Evolutionary conservation across 2,797 vertebrate genomes (phyloP), one percentile per base, ranked within the genome.

Genomic region (Eulemur albifrons): DNA sequence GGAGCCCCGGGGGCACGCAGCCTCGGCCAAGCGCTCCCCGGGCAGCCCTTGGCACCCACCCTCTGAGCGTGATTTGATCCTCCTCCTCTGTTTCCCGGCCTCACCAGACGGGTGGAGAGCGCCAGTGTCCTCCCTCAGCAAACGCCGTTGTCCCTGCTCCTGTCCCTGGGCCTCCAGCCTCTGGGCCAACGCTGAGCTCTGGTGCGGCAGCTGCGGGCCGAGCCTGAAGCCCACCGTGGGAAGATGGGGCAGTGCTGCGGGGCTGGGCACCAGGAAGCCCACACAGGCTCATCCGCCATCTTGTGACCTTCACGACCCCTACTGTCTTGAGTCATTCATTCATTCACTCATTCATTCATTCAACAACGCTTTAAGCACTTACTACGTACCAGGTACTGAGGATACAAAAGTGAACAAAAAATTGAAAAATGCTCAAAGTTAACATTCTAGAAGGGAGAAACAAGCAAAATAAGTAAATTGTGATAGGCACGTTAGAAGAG

Each of bases 1-100:
- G 83, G 88, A 32, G 20, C 85, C 52, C 84, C 2, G 1, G 45
- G 25, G 14, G 72, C 80, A 6, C 0, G 0, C 61, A 20, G 73
- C 73, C 52, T 57, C 11, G 1, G 6, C 80, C 82, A 13, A 30
- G 43, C 63, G n/a, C 70, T 48, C 40, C 83, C 65, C 2, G 21
- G 32, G 76, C 43, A 17, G 77, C 45, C 32, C 86, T 40, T 21
- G 79, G 48, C 1, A 0, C 43, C 21, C 1, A 11, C 5, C 2
- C 38, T n/a, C 92, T 43, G 23, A 4, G 30, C 5, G 0, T 5
- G 17, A 27, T 61, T 54, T 14, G 13, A 43, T 54, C 75, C 40
- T 40, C 50, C 69, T n/a, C 43, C 88, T 70, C 43, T 18, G 38
- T n/a, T 94, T 93, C 90, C 93, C 90, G 76, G 87, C 52, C 73